Conservation (phyloP, 2,113 vertebrate species). For the Pipra filicauda region DNA sequence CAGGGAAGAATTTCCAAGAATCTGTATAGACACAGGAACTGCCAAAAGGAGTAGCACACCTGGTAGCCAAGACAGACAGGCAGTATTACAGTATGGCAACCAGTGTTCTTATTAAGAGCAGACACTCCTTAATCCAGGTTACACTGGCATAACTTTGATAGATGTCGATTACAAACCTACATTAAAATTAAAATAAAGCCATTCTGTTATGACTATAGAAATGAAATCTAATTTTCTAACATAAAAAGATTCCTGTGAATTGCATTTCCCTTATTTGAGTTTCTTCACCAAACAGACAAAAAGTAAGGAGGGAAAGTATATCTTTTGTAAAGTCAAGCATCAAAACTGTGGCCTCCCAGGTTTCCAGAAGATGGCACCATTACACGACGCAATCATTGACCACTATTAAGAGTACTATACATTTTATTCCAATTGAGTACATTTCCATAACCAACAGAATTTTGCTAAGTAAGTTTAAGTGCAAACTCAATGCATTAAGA, state of each 20-base stretch:
- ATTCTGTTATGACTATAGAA: background rate
- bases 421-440: background rate
- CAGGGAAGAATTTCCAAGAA: background rate
- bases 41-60: background rate
- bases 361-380: constrained; percentile 18
- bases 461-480: background rate
- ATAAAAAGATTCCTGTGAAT: background rate
- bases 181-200: background rate
- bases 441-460: background rate
- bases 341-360: background rate
- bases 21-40: background rate
- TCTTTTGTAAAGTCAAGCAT: background rate
- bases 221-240: background rate
- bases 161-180: background rate
- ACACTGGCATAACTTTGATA: background rate
- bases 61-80: background rate
- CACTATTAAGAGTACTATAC: background rate
- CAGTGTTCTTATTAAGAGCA: background rate
- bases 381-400: background rate
- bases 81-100: background rate
- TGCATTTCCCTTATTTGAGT: background rate
- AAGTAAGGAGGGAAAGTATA: background rate
- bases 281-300: background rate
- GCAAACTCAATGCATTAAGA: background rate
- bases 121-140: background rate